These are phyloP conservation scores for Sminthopsis crassicaudata DNA, from an alignment of 2,113 vertebrate genomes.

Conservation along the genomic window DNA sequence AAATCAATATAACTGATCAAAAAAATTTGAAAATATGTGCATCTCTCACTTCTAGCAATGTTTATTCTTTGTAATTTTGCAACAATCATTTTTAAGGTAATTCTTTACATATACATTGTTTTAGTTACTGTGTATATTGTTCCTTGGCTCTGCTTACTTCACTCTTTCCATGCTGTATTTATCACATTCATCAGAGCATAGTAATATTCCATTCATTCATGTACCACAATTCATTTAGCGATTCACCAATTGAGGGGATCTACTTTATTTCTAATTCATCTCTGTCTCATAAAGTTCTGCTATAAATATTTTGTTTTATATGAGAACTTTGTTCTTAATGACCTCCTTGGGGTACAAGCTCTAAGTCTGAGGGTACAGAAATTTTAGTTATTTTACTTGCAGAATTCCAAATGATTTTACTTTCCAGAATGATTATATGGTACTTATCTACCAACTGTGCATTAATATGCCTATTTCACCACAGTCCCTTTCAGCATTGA, in stretches of 20 bases:
- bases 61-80: not conserved
- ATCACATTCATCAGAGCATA: not conserved
- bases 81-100: not conserved
- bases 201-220: not conserved
- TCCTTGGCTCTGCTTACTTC: not conserved
- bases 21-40: not conserved
- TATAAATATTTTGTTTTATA: not conserved
- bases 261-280: not conserved
- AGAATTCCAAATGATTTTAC: not conserved
- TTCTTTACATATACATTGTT: not conserved
- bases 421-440: not conserved
- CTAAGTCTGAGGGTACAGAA: not conserved
- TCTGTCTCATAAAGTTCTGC: not conserved
- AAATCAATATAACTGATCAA: not conserved
- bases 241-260: not conserved
- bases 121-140: not conserved
- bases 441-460: not conserved
- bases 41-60: not conserved
- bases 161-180: not conserved
- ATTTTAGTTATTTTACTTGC: not conserved
- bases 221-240: not conserved
- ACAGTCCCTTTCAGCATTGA: not conserved
- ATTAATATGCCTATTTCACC: not conserved
- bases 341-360: not conserved
- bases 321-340: not conserved